Base-by-base conservation (phyloP, 2,113 vertebrate species). In the Otocyon megalotis region DNA sequence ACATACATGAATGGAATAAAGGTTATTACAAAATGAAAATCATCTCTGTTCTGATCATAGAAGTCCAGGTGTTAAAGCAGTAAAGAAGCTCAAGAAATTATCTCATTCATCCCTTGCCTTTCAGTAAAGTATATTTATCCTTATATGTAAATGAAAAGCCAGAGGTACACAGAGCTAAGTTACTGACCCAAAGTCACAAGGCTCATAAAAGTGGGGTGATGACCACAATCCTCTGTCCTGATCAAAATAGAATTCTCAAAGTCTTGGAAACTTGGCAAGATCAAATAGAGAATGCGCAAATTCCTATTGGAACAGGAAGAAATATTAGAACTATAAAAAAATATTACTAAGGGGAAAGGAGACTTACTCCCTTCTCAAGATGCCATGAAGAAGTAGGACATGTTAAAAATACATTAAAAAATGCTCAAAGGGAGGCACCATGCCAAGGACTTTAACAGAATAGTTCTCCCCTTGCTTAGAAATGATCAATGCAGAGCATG, bases 251-350 rank as follows among this genome's bases (percentile, higher is more conserved):
- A 93, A 76, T 87, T 94, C 37, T 93, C 37, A 93, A 85, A 93
- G 35, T 93, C 63, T 96, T 80, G 28, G 80, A 92, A 96, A 91
- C 62, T 91, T 96, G 89, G 69, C 67, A 95, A 93, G 67, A 94
- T 88, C 93, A 83, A 48, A 80, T 63, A 96, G 15, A 86, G 20
- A 93, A 72, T 76, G 88, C 54, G 35, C 53, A 96, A 93, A 81
- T 93, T 95, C 63, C 58, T 86, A 54, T 2, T 84, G 72, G 89
- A 95, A 86, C 72, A 84, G 83, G 95, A 97, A 97, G 95, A 96
- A 95, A 97, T 84, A 97, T 84, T 97, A 93, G 95, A 95, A 93
- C 48, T 56, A 80, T 97, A 80, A 95, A 93, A 96, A 69, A 69
- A 58, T 16, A 79, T 90, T 80, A 74, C 84, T 97, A 90, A 94